phyloP scores from a whole-genome alignment of 2,888 invertebrate genomes.

The Melitaea athalia region DNA sequence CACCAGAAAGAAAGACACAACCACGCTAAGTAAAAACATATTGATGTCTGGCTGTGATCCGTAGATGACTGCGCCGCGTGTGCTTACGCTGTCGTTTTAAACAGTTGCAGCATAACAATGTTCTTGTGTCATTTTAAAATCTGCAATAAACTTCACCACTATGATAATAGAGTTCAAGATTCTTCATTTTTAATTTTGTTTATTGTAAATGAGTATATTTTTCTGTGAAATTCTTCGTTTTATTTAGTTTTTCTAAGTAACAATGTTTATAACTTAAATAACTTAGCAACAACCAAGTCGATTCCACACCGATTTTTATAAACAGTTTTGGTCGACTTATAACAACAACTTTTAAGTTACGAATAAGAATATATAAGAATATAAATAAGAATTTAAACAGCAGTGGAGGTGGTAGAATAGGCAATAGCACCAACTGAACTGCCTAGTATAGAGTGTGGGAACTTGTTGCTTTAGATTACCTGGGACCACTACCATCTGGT shows the following conservation, averaged over 20 bases:
- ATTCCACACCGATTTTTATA: no score
- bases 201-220: background rate
- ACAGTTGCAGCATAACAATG: conserved; percentile 16
- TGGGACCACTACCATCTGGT: no score
- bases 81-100: conserved; percentile 36
- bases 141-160: background rate
- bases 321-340: no score
- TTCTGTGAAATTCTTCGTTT: background rate
- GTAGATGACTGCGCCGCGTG: conserved; percentile 27
- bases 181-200: background rate
- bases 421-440: no score
- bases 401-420: no score
- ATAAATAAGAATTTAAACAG: no score
- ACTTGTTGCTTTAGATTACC: no score
- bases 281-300: no score
- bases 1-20: conserved; percentile 59
- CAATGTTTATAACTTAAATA: background rate
- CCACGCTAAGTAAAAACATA: conserved; percentile 59
- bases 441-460: no score
- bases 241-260: background rate
- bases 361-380: no score
- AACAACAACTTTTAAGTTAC: no score
- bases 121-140: background rate
- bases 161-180: conserved; percentile 4
- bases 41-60: conserved; percentile 49